Evolutionary conservation across 2,888 invertebrate species (phyloP), one percentile per base, ranked within the genome.

Genomic region (Epinotia brunnichana): DNA sequence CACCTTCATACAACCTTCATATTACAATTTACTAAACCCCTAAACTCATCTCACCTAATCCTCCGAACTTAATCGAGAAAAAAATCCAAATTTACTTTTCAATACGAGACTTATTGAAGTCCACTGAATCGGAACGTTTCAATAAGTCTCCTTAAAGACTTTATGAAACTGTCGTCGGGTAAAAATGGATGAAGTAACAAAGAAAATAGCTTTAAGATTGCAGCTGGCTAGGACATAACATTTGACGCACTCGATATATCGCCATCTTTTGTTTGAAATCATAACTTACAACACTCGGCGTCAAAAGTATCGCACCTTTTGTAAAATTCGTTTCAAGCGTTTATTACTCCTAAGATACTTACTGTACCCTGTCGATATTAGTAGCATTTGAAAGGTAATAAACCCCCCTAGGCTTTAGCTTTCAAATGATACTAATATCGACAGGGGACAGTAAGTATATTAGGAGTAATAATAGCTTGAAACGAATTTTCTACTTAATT

Each of bases 91-190:
- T 66, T 57, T 64, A 53, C 53, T 53, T 60, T 60, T 71, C 66
- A 66, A 71, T 70, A 64, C 13, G 21, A 41, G 17, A 66, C 53
- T 29, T 53, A 41, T 60, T 60, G 41, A 11, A 19, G 53, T 17
- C 24, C 53, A 54, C 15, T 66, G 59, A 48, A 39, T 66, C 70
- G 70, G 9, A 53, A 64, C 10, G 19, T 66, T 66, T 53, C 70
- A 60, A 66, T 60, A 63, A 70, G 56, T 57, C 61, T 64, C n/a
- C 29, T 35, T 63, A 21, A 66, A 60, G 59, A 41, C 15, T 66
- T 60, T 60, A 19, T 64, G 53, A 15, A 54, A 62, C 17, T 19
- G 53, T 59, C 41, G 39, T 48, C 5, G 17, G 53, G 29, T 53
- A 24, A 21, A 64, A 57, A 57, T 48, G 64, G 64, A 53, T 39